Evolutionary conservation across 2,888 invertebrate species (phyloP).

Genomic region (Idaea dimidiata): DNA sequence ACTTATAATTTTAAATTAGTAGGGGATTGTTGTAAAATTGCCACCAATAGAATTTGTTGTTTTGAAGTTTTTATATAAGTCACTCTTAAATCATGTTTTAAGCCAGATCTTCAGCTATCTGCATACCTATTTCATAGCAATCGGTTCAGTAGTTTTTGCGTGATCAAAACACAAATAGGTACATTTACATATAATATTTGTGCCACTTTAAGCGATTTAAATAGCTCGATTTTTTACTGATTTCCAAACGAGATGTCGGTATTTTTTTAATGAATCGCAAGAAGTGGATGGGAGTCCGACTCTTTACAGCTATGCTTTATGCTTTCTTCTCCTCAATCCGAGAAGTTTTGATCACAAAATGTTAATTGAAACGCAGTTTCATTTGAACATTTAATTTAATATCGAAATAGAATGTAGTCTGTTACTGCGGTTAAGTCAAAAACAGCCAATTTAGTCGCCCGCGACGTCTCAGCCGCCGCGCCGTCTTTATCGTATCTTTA

Average conservation of each 20-base stretch:
- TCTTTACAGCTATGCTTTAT: background rate
- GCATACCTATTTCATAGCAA: too few relatives aligned
- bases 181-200: too few relatives aligned
- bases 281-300: too few relatives aligned
- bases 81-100: too few relatives aligned
- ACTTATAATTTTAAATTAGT: conserved; percentile 34
- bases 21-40: background rate
- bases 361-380: background rate
- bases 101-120: too few relatives aligned
- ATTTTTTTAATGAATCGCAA: too few relatives aligned
- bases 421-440: conserved; percentile 34
- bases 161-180: too few relatives aligned
- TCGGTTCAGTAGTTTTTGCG: too few relatives aligned
- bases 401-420: background rate
- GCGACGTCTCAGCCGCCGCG: conserved; percentile 56
- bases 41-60: background rate
- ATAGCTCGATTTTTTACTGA: too few relatives aligned
- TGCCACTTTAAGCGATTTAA: too few relatives aligned
- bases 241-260: too few relatives aligned
- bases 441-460: conserved; percentile 62
- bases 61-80: conserved; percentile 8
- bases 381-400: background rate
- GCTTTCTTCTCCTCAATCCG: background rate
- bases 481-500: conserved; percentile 79
- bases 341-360: background rate